Evolutionary conservation across 53 echinoderm and acorn worm species (phyloP).

Genomic region (Patiria pectinifera): DNA sequence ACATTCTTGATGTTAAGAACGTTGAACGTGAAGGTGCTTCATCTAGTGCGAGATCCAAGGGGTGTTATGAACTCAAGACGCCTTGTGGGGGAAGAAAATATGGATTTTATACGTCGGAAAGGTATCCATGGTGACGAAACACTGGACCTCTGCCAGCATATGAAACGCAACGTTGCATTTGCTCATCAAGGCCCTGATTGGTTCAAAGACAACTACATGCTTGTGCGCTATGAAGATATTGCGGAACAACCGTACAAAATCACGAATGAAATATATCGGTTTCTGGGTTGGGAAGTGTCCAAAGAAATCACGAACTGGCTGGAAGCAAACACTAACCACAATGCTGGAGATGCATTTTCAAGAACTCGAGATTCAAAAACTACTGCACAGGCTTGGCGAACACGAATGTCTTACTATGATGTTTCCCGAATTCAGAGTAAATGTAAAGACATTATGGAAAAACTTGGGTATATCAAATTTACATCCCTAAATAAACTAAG

Average conservation of each 20-base stretch:
- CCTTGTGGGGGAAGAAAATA: constrained; percentile 58
- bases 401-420: constrained; percentile 17
- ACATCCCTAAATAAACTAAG: background rate
- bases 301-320: constrained; percentile 59
- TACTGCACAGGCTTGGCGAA: constrained; percentile 62
- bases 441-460: constrained; percentile 55
- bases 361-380: constrained; percentile 37
- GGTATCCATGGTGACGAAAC: constrained; percentile 61
- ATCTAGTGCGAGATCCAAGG: constrained; percentile 87
- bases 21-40: constrained; percentile 74
- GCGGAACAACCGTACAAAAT: constrained; percentile 60
- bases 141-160: constrained; percentile 73
- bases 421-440: constrained; percentile 62
- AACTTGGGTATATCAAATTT: constrained; percentile 52
- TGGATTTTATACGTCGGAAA: constrained; percentile 70
- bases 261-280: constrained; percentile 58
- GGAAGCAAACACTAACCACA: constrained; percentile 54
- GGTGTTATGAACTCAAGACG: constrained; percentile 79
- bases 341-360: background rate
- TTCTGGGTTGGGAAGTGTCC: constrained; percentile 43
- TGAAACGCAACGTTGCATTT: constrained; percentile 70
- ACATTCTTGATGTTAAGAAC: constrained; percentile 39
- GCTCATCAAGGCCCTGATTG: constrained; percentile 56
- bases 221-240: constrained; percentile 85
- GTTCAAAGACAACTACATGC: constrained; percentile 68